A percentile compares a stretch with the other conserved stretches of the same genome.
Evolutionary conservation across 2,888 invertebrate species (phyloP).

Genomic region (Caenorhabditis zanzibari): DNA sequence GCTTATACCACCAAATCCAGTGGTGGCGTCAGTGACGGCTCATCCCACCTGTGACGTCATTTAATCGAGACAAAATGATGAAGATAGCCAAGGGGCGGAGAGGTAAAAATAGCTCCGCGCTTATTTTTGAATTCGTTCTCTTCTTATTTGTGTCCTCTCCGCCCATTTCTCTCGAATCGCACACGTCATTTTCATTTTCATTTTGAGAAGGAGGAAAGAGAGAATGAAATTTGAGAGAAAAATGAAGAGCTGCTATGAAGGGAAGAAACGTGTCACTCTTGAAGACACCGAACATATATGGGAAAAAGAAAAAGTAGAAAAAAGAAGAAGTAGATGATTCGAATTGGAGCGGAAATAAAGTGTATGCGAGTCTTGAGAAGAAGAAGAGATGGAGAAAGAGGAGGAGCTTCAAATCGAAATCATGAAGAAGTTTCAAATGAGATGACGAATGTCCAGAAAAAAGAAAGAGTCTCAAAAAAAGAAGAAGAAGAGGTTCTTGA

Average conservation of each 20-base stretch:
- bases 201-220: slow-evolving; percentile 7
- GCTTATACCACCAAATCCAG: slow-evolving; percentile 25
- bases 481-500: background rate
- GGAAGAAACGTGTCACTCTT: slow-evolving; percentile 18
- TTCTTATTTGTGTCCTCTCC: slow-evolving; percentile 33
- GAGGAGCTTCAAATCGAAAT: slow-evolving; percentile 32
- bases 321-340: slow-evolving; percentile 42
- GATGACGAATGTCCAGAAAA: slow-evolving; percentile 12
- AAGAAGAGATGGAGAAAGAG: slow-evolving; percentile 13
- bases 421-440: slow-evolving; percentile 42
- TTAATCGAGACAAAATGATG: slow-evolving; percentile 44
- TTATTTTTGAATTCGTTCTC: slow-evolving; percentile 58
- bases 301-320: slow-evolving; percentile 17
- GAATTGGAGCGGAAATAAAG: slow-evolving; percentile 61
- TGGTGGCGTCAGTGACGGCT: slow-evolving; percentile 35
- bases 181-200: slow-evolving; percentile 52
- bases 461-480: slow-evolving; percentile 11
- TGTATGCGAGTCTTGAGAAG: slow-evolving; percentile 32
- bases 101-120: slow-evolving; percentile 47
- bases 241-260: slow-evolving; percentile 27
- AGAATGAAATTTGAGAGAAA: slow-evolving; percentile 56
- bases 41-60: slow-evolving; percentile 57
- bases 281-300: slow-evolving; percentile 40
- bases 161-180: slow-evolving; percentile 1
- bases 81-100: slow-evolving; percentile 9